Percentiles rank a stretch among this genome's conserved stretches.
These are phyloP conservation scores for Ancistrus triradiatus DNA, from an alignment of 2,113 vertebrate genomes.

Conservation along the genomic window DNA sequence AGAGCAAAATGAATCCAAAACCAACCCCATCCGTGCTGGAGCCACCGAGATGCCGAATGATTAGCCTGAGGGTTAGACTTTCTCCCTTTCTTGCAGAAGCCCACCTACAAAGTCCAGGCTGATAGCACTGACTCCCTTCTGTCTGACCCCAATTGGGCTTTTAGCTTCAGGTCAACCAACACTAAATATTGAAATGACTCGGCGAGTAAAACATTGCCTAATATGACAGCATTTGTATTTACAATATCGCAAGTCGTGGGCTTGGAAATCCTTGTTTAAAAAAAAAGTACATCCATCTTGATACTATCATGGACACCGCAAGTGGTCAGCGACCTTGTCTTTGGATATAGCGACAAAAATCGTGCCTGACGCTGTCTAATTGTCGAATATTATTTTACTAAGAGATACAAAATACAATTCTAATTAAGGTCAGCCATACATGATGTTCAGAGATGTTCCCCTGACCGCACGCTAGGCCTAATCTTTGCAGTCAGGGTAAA, in stretches of 20 bases:
- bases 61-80: conserved; percentile 11
- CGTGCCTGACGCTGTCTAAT: too few species aligned
- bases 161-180: too few species aligned
- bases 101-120: conserved; percentile 23
- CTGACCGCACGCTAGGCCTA: conserved; percentile 39
- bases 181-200: too few species aligned
- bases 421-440: conserved; percentile 62
- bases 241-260: too few species aligned
- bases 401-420: conserved; percentile 13
- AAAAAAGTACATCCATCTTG: too few species aligned
- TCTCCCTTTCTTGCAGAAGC: conserved; percentile 8
- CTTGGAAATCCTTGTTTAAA: too few species aligned
- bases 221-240: too few species aligned
- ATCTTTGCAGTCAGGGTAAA: conserved; percentile 60
- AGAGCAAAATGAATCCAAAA: neutral
- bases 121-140: conserved; percentile 21
- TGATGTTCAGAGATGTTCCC: conserved; percentile 40
- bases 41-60: neutral
- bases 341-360: too few species aligned
- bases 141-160: conserved; percentile 23
- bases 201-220: too few species aligned
- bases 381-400: too few species aligned
- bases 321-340: too few species aligned
- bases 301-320: too few species aligned
- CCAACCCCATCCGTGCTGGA: neutral